Evolutionary conservation across 2,888 invertebrate genomes (phyloP), one percentile per base, ranked within the genome.

Genomic region (Buathra laborator): DNA sequence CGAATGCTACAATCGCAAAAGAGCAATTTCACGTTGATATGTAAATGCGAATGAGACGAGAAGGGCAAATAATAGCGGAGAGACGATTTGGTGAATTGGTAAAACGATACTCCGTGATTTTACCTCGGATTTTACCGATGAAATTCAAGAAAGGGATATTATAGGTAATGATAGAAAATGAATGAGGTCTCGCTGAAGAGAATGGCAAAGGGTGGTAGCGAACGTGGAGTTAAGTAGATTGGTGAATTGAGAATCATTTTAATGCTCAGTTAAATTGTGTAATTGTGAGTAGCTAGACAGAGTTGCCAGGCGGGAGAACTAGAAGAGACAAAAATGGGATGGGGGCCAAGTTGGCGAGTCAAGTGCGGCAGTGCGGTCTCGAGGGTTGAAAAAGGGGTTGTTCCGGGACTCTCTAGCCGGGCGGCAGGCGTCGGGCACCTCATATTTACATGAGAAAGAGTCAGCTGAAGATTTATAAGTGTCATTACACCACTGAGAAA

Each of bases 251-350:
- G 89, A 88, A 92, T 91, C 87, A 91, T 90, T 91, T 91, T 91
- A 89, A 91, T 91, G 90, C 89, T 89, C 89, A 88, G 89, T 90
- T 91, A 90, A 92, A 92, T 91, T 91, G 88, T 88, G 88, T 92
- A 91, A 92, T 91, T 91, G 90, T 89, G 88, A 92, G 88, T 88
- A 85, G 86, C 76, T 86, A 84, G 86, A 85, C 79, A 82, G 59
- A 43, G 78, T 56, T 32, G 56, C 46, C 29, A 10, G 7, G 62
- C 56, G 67, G 12, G 37, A 56, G 44, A 64, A 44, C 68, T 24
- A 70, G 59, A 68, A 48, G 51, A 68, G 68, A 37, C 2, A 53
- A 75, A 72, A 64, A 51, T 46, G 67, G 83, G 64, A 87, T 56
- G 53, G 78, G 24, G 9, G 14, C 80, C 82, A 82, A 75, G 80